Evolutionary conservation across 2,113 vertebrate genomes (phyloP).

Genomic region (Cepphus grylle): DNA sequence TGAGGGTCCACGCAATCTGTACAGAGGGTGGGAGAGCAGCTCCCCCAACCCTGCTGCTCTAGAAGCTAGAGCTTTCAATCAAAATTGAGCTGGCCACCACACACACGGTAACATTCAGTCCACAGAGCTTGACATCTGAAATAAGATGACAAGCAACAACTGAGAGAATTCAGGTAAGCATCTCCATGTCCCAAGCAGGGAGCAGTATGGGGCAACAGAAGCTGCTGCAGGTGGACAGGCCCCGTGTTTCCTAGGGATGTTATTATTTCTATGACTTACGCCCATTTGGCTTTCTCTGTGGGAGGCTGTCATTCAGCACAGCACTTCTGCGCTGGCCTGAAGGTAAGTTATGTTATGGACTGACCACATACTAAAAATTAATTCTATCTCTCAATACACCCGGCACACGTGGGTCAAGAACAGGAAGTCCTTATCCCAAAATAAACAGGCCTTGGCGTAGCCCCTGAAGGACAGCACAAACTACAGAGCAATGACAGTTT

Average conservation of each 20-base stretch:
- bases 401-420: background rate
- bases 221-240: background rate
- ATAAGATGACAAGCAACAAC: fast-evolving
- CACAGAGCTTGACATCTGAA: background rate
- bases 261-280: background rate
- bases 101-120: background rate
- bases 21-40: background rate
- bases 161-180: background rate
- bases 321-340: background rate
- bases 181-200: background rate
- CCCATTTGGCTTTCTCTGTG: background rate
- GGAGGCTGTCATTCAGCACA: background rate
- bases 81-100: background rate
- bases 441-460: background rate
- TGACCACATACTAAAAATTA: background rate
- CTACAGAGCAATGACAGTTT: background rate
- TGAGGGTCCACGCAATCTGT: background rate
- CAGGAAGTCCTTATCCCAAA: background rate
- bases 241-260: fast-evolving
- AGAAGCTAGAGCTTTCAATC: background rate
- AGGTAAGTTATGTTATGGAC: background rate
- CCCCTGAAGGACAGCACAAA: background rate
- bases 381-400: background rate
- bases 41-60: background rate
- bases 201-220: background rate